These are phyloP conservation scores for Peromyscus melanophrys DNA, from an alignment of 2,797 vertebrate species.

Conservation along the genomic window DNA sequence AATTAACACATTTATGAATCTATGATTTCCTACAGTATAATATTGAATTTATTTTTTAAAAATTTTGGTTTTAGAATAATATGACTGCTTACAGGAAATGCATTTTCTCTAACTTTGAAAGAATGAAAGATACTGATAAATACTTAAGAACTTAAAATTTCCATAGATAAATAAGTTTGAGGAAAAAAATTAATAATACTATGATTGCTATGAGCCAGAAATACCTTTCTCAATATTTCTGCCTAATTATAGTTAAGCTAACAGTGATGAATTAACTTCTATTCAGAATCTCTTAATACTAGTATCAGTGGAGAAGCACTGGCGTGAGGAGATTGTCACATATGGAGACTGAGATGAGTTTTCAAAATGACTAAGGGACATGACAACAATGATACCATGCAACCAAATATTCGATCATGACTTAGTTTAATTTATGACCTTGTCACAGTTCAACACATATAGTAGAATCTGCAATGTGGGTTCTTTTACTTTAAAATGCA, in stretches of 20 bases:
- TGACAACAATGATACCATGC: not conserved
- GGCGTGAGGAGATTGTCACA: not conserved
- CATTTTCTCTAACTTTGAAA: not conserved
- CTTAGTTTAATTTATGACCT: conserved; percentile 10
- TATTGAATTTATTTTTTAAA: not conserved
- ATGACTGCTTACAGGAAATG: not conserved
- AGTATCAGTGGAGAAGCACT: not conserved
- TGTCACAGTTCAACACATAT: conserved; percentile 15
- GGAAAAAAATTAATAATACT: not conserved
- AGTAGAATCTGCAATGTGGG: not conserved
- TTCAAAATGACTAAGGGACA: conserved; percentile 43
- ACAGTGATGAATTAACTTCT: not conserved
- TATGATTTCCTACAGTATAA: not conserved
- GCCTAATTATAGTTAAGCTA: not conserved
- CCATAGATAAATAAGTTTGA: not conserved
- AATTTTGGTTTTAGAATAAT: conserved; percentile 22
- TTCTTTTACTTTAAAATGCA: not conserved
- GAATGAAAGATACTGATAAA: not conserved
- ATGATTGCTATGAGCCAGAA: not conserved
- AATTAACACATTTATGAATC: not conserved
- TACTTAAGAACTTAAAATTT: conserved; percentile 20
- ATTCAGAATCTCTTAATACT: not conserved
- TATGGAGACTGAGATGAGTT: not conserved
- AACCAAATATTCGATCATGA: conserved; percentile 41
- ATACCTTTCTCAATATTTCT: not conserved